These are phyloP conservation scores for Scyliorhinus canicula DNA, from an alignment of 2,797 vertebrate genomes.

Conservation along the genomic window DNA sequence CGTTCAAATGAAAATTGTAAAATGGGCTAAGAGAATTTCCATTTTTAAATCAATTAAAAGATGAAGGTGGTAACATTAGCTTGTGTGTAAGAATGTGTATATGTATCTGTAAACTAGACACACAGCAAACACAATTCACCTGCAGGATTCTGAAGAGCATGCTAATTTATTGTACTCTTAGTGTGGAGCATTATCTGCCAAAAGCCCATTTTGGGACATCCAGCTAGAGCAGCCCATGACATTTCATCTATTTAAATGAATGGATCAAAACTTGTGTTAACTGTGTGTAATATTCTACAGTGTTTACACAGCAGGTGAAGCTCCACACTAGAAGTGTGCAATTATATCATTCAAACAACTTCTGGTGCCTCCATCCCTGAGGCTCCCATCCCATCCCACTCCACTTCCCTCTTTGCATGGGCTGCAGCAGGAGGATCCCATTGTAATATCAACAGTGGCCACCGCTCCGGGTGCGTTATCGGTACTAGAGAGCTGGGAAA, in stretches of 20 bases:
- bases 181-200: background rate
- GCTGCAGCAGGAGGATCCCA: too few species aligned
- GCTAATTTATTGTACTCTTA: background rate
- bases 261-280: background rate
- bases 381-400: too few species aligned
- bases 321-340: background rate
- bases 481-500: too few species aligned
- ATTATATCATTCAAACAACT: background rate
- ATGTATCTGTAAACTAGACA: background rate
- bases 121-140: background rate
- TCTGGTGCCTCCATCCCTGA: too few species aligned
- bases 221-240: background rate
- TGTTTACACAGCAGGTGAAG: background rate
- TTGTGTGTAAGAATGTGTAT: background rate
- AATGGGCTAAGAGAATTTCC: background rate
- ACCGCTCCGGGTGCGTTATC: too few species aligned
- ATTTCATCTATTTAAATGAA: slow-evolving; percentile 3
- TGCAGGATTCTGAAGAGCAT: background rate
- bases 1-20: background rate
- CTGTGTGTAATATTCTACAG: background rate
- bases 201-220: background rate
- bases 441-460: too few species aligned
- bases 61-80: background rate
- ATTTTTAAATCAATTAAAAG: background rate
- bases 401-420: too few species aligned